These are phyloP conservation scores for Drosophila trichaetosa DNA, from an alignment of 2,888 invertebrate genomes.

Conservation along the genomic window DNA sequence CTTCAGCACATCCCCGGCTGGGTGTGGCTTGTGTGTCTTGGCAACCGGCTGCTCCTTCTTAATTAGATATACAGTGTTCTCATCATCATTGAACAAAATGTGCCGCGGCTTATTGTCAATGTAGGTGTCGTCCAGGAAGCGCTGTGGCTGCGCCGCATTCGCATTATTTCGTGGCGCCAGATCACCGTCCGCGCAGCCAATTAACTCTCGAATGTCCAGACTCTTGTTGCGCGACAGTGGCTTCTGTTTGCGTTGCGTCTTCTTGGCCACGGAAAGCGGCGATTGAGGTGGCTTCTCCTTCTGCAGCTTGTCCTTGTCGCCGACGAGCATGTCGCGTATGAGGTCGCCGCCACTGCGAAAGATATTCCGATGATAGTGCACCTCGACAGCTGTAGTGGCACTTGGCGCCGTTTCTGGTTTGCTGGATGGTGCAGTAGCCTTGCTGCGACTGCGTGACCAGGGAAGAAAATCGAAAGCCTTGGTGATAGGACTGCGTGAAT, in stretches of 20 bases:
- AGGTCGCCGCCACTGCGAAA: conserved; percentile 83
- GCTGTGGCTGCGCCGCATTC: conserved; percentile 52
- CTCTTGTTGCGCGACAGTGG: conserved; percentile 82
- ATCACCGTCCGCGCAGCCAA: conserved; percentile 80
- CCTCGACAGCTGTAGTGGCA: conserved; percentile 38
- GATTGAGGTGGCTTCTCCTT: conserved; percentile 73
- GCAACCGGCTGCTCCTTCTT: conserved; percentile 83
- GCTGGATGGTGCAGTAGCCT: conserved; percentile 25
- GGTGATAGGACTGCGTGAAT: conserved; percentile 82
- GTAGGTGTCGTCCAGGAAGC: conserved; percentile 69
- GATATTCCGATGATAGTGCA: conserved; percentile 82
- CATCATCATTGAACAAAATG: conserved; percentile 84
- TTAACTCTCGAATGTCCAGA: conserved; percentile 83
- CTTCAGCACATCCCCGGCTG: conserved; percentile 60
- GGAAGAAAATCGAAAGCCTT: conserved; percentile 84
- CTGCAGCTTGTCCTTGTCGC: conserved; percentile 78
- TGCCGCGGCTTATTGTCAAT: conserved; percentile 74
- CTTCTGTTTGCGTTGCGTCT: conserved; percentile 64
- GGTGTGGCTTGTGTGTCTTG: conserved; percentile 43
- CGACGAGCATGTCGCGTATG: conserved; percentile 82
- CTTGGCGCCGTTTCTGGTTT: conserved; percentile 22
- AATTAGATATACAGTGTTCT: conserved; percentile 84
- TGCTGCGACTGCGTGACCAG: conserved; percentile 82
- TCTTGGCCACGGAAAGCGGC: conserved; percentile 49
- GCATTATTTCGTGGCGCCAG: conserved; percentile 70